Evolutionary conservation across 1,140 invertebrate genomes (phyloP), one percentile per base, ranked within the genome.

Genomic region (Drosophila tani): DNA sequence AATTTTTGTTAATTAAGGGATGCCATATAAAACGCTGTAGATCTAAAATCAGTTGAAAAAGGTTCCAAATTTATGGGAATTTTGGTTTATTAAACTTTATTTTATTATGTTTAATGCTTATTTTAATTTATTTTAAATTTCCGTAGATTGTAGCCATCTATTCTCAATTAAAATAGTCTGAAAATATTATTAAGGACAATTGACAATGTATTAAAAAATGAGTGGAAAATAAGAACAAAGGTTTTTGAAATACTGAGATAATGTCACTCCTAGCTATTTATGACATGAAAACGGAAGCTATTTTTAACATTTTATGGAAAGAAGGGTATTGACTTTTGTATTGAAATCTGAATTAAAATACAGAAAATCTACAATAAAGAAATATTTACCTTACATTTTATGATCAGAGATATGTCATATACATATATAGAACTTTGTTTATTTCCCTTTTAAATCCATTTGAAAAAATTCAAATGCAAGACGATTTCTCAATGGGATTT

Each of bases 131-230:
- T 9, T n/a, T 9, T 0, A 15, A 27, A n/a, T n/a, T 27, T n/a
- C 0, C 7, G 3, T 3, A 15, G 3, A 0, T 14, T 14, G 12
- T 2, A 1, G 1, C 0, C 2, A 47, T 15, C 15, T 2, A 9
- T 27, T 17, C 2, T 51, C 3, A 50, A 8, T 17, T 2, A 29
- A 32, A 17, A 51, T 29, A 5, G 12, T 17, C 17, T 12, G 6
- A n/a, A n/a, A 27, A 49, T n/a, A 15, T 15, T 6, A n/a, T 47
- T 21, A 2, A 24, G 4, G 21, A 24, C 21, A 24, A 24, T 24
- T 24, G 21, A 24, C 21, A 24, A 24, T 15, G 1, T 15, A 15
- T 24, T 4, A 15, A 27, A 50, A n/a, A 27, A 27, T 2, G 9
- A 9, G 11, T n/a, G n/a, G 8, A 12, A 38, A 6, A 15, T 15